Evolutionary conservation across 2,113 vertebrate species (phyloP), one percentile per base, ranked within the genome.

Genomic region (Aix galericulata): DNA sequence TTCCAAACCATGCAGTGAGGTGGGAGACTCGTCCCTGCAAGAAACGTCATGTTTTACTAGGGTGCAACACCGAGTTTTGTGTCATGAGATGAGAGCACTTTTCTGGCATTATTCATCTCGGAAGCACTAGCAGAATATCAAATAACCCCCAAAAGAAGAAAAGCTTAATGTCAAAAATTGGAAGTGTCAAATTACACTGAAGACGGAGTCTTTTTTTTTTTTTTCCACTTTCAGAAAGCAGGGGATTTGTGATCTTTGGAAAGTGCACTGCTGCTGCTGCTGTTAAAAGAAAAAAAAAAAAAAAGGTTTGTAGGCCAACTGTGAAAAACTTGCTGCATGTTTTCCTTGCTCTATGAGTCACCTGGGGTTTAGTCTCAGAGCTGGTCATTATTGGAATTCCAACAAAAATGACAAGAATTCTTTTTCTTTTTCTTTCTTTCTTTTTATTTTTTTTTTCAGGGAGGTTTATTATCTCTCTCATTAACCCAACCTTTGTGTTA

Each of bases 11-110:
- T 66, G 48, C 46, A 78, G 11, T 74, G 58, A 88, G 94, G 95
- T 93, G 96, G 95, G 95, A 94, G 94, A 93, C 94, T 93, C 62
- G 9, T 91, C 94, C 92, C 88, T 90, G 97, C 97, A 96, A 94
- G 98, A 98, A 96, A 53, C 9, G 4, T 97, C 96, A 60, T 96
- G 97, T 88, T 97, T 94, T 75, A 31, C 91, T 94, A 44, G 60
- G 62, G n/a, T 60, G 82, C 29, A 66, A 63, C 56, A 75, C 74
- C 50, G 21, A 52, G 66, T 86, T 82, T n/a, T 63, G 95, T 96
- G 96, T 97, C 83, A 3, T 56, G 88, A 93, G 95, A 95, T 69
- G 94, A 93, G 86, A 92, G 11, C 91, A 3, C 89, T 85, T 95
- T 95, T 94, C 96, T 94, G 36, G 64, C 58, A 4, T 84, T 29